Evolutionary conservation across 2,888 invertebrate species (phyloP).

Genomic region (Drosophila atroscutellata): DNA sequence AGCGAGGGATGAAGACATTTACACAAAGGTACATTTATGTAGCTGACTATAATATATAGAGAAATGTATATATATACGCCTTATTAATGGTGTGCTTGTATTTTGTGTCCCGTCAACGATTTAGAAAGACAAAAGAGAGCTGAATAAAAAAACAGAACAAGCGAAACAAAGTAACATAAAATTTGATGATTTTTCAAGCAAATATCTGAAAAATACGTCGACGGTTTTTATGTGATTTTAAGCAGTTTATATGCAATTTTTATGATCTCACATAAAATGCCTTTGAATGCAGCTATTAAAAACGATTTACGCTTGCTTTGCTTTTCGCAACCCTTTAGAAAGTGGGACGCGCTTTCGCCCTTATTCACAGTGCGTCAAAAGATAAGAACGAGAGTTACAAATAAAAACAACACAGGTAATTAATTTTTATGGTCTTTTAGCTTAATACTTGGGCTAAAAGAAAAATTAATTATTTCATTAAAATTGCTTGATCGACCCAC

Average conservation of each 20-base stretch:
- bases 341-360: slow-evolving; percentile 24
- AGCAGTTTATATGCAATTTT: slow-evolving; percentile 79
- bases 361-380: slow-evolving; percentile 26
- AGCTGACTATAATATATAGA: slow-evolving; percentile 47
- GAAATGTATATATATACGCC: slow-evolving; percentile 44
- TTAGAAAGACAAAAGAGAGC: slow-evolving; percentile 35
- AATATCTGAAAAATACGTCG: slow-evolving; percentile 65
- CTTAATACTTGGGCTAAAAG: slow-evolving; percentile 29
- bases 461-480: slow-evolving; percentile 29
- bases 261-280: slow-evolving; percentile 74
- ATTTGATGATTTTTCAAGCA: slow-evolving; percentile 62
- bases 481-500: slow-evolving; percentile 13
- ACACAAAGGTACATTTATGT: slow-evolving; percentile 28
- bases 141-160: slow-evolving; percentile 30
- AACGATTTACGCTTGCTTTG: slow-evolving; percentile 73
- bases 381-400: slow-evolving; percentile 51
- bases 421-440: slow-evolving; percentile 60
- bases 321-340: slow-evolving; percentile 44
- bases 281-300: slow-evolving; percentile 78
- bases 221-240: slow-evolving; percentile 76
- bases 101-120: slow-evolving; percentile 38
- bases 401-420: slow-evolving; percentile 64
- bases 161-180: slow-evolving; percentile 64
- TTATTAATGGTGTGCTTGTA: slow-evolving; percentile 46
- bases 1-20: slow-evolving; percentile 14